Evolutionary conservation across 2,888 invertebrate genomes (phyloP).

Genomic region (Thereva nobilitata): DNA sequence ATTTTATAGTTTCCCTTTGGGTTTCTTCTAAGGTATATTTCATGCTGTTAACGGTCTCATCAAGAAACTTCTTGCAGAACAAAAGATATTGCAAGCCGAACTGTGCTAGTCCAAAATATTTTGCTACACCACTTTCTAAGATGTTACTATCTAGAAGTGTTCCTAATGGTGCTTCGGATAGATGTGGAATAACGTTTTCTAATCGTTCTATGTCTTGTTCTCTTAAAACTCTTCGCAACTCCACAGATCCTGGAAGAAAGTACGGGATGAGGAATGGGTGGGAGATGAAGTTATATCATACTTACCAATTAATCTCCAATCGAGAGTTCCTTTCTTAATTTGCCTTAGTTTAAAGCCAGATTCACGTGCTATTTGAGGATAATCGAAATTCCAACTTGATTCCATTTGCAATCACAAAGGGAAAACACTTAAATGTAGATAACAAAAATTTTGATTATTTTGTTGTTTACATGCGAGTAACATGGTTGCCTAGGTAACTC

Average conservation of each 20-base stretch:
- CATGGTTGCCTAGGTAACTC: too few relatives aligned
- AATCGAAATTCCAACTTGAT: constrained; percentile 48
- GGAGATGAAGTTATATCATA: background rate
- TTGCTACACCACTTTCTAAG: constrained; percentile 56
- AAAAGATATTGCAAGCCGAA: constrained; percentile 54
- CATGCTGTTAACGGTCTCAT: constrained; percentile 51
- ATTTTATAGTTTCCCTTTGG: constrained; percentile 50
- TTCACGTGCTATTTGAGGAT: constrained; percentile 54
- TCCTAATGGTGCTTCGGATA: constrained; percentile 54
- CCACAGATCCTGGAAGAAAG: constrained; percentile 51
- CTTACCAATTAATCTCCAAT: constrained; percentile 55
- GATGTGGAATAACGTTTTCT: constrained; percentile 50
- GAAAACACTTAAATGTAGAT: too few relatives aligned
- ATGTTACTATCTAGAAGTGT: constrained; percentile 52
- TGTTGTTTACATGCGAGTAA: too few relatives aligned
- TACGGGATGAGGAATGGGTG: background rate
- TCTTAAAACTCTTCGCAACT: constrained; percentile 52
- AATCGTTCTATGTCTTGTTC: constrained; percentile 54
- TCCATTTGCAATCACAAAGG: constrained; percentile 32
- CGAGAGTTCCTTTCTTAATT: constrained; percentile 52
- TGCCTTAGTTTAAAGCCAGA: constrained; percentile 54
- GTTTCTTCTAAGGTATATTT: constrained; percentile 48
- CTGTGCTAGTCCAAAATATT: constrained; percentile 55
- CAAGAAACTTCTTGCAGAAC: constrained; percentile 55
- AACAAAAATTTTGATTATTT: too few relatives aligned